These are phyloP conservation scores for Oryzias woworae DNA, from an alignment of 2,113 vertebrate genomes.

Conservation along the genomic window DNA sequence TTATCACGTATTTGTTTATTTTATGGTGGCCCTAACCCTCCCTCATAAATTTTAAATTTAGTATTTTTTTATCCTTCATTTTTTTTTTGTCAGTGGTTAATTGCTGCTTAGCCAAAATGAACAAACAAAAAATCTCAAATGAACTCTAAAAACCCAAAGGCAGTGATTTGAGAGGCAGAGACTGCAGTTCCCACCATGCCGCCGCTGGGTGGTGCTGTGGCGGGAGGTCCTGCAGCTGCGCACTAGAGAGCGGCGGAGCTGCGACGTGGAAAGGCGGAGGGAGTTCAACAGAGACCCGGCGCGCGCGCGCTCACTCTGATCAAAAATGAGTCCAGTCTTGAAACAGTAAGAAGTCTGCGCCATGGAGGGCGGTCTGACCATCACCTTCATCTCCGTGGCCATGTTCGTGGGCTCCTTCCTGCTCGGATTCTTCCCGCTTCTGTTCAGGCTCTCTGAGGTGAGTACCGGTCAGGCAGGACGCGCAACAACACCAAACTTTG, in stretches of 20 bases:
- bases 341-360: background rate
- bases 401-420: constrained; percentile 81
- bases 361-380: constrained; percentile 77
- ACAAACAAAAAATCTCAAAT: too few relatives aligned
- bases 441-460: constrained; percentile 79
- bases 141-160: too few relatives aligned
- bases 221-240: constrained; percentile 1
- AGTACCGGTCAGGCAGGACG: background rate
- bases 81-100: too few relatives aligned
- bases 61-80: too few relatives aligned
- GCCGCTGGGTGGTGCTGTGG: constrained; percentile 42
- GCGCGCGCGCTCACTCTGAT: background rate
- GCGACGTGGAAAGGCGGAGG: constrained; percentile 65
- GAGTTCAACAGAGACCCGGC: background rate
- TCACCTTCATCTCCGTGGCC: constrained; percentile 75
- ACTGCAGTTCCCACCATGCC: background rate
- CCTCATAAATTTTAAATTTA: too few relatives aligned
- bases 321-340: background rate
- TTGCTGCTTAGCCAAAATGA: too few relatives aligned
- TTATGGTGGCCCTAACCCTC: too few relatives aligned
- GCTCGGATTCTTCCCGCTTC: constrained; percentile 78
- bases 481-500: too few relatives aligned
- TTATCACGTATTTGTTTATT: too few relatives aligned
- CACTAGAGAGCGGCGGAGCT: background rate
- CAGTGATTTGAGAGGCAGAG: too few relatives aligned